Percentiles rank a stretch among this genome's conserved stretches.
These are phyloP conservation scores for Macrochelys suwanniensis DNA, from an alignment of 2,797 vertebrate species.

Conservation along the genomic window DNA sequence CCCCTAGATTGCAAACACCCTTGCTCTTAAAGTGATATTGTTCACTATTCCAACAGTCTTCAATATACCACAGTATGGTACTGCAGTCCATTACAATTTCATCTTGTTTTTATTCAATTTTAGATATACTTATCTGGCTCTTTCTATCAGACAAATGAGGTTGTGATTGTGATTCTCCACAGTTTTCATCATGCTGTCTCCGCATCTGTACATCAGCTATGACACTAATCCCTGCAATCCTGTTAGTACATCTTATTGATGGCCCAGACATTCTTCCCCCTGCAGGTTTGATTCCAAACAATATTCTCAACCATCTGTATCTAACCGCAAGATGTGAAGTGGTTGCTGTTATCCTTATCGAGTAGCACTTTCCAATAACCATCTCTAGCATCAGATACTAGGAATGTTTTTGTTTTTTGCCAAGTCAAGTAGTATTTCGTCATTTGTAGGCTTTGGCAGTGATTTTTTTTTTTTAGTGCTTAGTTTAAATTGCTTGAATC, in stretches of 20 bases:
- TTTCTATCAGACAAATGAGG: conserved; percentile 22
- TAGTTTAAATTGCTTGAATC: background rate
- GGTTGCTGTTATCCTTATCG: conserved; percentile 58
- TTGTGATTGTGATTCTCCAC: conserved; percentile 4
- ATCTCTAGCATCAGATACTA: conserved; percentile 6
- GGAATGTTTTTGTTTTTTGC: conserved; percentile 63
- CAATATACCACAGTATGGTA: background rate
- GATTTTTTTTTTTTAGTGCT: background rate
- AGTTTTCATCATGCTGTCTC: conserved; percentile 37
- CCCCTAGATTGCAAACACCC: too few relatives aligned
- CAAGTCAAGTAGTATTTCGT: conserved; percentile 1
- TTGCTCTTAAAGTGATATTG: too few relatives aligned
- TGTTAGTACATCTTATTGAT: conserved; percentile 75
- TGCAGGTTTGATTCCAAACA: conserved; percentile 69
- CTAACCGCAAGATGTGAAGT: conserved; percentile 54
- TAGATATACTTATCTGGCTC: conserved; percentile 24
- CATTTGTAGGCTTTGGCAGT: background rate
- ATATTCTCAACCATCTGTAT: conserved; percentile 65
- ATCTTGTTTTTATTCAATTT: conserved; percentile 2
- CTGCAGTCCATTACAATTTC: background rate
- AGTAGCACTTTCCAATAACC: conserved; percentile 51
- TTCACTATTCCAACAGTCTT: background rate
- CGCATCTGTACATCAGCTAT: conserved; percentile 51
- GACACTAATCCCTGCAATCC: conserved; percentile 73
- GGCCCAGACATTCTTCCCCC: conserved; percentile 66